These are phyloP conservation scores for Diarsia brunnea DNA, from an alignment of 2,888 invertebrate species.

Conservation along the genomic window DNA sequence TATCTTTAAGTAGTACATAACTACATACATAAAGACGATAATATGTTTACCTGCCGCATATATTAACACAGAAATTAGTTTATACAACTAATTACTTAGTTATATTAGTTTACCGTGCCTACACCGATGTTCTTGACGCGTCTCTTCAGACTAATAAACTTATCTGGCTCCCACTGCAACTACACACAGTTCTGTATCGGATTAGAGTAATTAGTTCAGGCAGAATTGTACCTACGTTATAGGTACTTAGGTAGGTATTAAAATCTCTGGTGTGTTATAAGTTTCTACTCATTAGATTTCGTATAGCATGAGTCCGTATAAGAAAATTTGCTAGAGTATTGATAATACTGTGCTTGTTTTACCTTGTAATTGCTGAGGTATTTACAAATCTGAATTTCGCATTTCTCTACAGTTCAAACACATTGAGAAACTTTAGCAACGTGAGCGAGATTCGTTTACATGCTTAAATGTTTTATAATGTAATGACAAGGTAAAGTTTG, in stretches of 20 bases:
- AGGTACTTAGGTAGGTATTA: not conserved
- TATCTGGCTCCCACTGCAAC: constrained; percentile 48
- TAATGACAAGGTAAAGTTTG: too few species aligned
- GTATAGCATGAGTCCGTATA: not conserved
- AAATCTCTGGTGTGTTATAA: not conserved
- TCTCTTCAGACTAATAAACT: constrained; percentile 43
- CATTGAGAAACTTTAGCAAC: not conserved
- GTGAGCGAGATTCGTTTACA: not conserved
- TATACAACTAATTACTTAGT: constrained; percentile 49
- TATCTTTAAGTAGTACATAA: not conserved
- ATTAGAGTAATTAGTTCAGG: constrained; percentile 48
- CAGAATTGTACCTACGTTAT: not conserved
- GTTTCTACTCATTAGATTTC: not conserved
- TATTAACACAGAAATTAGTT: constrained; percentile 46
- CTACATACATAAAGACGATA: not conserved
- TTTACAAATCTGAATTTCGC: not conserved
- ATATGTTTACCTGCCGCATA: constrained; percentile 5
- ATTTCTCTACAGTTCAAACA: not conserved
- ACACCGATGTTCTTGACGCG: constrained; percentile 47
- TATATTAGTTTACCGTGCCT: constrained; percentile 42
- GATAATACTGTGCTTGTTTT: not conserved
- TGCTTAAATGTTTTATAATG: too few species aligned
- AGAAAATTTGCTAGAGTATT: not conserved
- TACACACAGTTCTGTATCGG: constrained; percentile 32
- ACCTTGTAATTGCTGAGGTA: not conserved